Base-by-base conservation (phyloP, 2,888 invertebrate genomes). In the Nudaria mundana region DNA sequence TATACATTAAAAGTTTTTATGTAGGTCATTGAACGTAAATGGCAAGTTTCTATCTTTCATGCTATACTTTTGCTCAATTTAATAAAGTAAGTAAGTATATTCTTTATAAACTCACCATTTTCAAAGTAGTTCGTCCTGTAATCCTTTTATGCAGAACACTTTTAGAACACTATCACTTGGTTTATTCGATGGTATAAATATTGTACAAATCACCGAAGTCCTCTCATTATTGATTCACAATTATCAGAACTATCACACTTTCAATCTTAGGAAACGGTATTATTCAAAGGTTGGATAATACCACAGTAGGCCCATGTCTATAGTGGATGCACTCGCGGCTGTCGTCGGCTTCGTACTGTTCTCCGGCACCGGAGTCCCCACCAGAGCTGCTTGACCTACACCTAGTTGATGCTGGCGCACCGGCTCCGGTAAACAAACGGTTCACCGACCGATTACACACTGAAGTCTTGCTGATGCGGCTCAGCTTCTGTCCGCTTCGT, bases 341-440 rank as follows among this genome's bases (percentile, higher is more conserved):
- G 65, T 66, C 63, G 77, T 59, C 71, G 68, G 66, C 69, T 62
- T 63, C 71, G 74, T 65, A 84, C 81, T 85, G 81, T 53, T 56
- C 55, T 65, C 56, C 47, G 63, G 49, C 65, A 60, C 44, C 52
- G 63, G 56, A 54, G 66, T 64, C 77, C 78, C 81, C 81, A 63
- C 80, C 73, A 68, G 61, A 53, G 56, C 65, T 71, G 60, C 71
- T 73, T 82, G 87, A 86, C 86, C 85, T 82, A 86, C 83, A 85
- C 81, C 80, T 68, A 67, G 70, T 54, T 63, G 66, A 59, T 60
- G 67, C 69, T 63, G 70, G 62, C 65, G 67, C 74, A 71, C 68
- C 75, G 76, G 68, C 79, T 71, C 71, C 78, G 79, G 83, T 82
- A 85, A 85, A 86, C 86, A 86, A 82, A 82, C 85, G 84, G 87